A percentile compares a stretch with the other conserved stretches of the same genome.
Evolutionary conservation across 2,797 vertebrate genomes (phyloP).

Genomic region (Nyctalus aviator): DNA sequence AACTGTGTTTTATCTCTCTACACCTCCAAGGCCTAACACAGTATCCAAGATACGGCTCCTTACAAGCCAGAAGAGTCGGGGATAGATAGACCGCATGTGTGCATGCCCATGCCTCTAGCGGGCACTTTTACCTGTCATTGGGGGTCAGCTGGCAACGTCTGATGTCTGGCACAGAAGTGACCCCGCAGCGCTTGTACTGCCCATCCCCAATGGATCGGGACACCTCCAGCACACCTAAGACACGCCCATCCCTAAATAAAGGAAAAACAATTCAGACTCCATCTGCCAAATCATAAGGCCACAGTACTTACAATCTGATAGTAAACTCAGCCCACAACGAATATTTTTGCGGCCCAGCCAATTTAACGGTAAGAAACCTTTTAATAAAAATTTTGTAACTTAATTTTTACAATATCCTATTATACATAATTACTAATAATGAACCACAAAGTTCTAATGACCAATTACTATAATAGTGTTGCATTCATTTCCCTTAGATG

Average conservation of each 20-base stretch:
- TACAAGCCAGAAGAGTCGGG: neutral
- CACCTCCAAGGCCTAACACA: neutral
- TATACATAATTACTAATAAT: too few species aligned
- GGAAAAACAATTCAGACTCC: neutral
- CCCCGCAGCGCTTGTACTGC: conserved; percentile 97
- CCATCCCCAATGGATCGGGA: conserved; percentile 98
- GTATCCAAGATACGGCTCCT: neutral
- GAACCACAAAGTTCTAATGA: too few species aligned
- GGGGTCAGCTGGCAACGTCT: conserved; percentile 93
- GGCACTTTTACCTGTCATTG: conserved; percentile 92
- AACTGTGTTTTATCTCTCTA: too few species aligned
- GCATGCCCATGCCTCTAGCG: fast-evolving
- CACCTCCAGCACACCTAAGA: conserved; percentile 96
- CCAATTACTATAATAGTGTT: too few species aligned
- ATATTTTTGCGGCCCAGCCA: too few species aligned
- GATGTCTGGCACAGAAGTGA: conserved; percentile 95
- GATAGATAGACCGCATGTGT: fast-evolving
- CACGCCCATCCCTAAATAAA: conserved; percentile 92
- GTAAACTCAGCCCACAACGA: too few species aligned
- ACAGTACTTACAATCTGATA: too few species aligned
- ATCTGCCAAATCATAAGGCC: neutral
- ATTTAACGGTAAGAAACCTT: too few species aligned
- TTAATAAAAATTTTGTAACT: too few species aligned
- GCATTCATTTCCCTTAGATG: too few species aligned
- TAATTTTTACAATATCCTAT: too few species aligned